Evolutionary conservation across 1,140 invertebrate species (phyloP).

Genomic region (Anthonomus grandis): DNA sequence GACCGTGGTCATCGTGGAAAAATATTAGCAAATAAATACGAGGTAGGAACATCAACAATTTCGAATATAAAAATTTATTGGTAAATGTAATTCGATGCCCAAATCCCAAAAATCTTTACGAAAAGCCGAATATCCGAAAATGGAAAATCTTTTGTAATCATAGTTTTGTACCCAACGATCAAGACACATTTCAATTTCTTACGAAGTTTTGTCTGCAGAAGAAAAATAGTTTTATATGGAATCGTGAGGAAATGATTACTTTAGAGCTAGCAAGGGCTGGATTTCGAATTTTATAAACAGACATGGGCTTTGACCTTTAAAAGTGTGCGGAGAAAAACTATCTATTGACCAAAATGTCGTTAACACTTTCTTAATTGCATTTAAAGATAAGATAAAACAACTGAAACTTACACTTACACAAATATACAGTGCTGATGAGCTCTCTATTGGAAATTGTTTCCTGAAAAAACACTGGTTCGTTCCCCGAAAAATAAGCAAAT

Average conservation of each 20-base stretch:
- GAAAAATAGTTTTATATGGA: too few relatives aligned
- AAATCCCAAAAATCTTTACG: too few relatives aligned
- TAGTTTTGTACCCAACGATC: too few relatives aligned
- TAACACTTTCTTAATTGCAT: constrained; percentile 2
- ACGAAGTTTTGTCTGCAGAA: too few relatives aligned
- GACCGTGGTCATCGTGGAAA: too few relatives aligned
- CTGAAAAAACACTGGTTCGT: constrained; percentile 2
- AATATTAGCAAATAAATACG: too few relatives aligned
- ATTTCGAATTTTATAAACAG: constrained; percentile 20
- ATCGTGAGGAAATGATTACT: constrained; percentile 7
- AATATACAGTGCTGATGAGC: constrained; percentile 10
- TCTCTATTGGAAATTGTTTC: constrained; percentile 8
- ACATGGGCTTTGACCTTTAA: constrained; percentile 1
- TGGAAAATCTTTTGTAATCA: too few relatives aligned
- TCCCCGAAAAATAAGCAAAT: constrained; percentile 9
- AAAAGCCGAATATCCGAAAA: too few relatives aligned
- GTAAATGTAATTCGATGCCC: too few relatives aligned
- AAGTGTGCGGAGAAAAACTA: constrained; percentile 12
- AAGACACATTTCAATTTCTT: too few relatives aligned
- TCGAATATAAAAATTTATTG: too few relatives aligned
- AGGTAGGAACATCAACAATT: too few relatives aligned
- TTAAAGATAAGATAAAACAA: not conserved
- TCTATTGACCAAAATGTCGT: constrained; percentile 9
- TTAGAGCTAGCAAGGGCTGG: constrained; percentile 14
- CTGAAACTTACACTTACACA: constrained; percentile 1